phyloP scores from a whole-genome alignment of 64 coral and sea anemone genomes.

The Acropora tenuis region DNA sequence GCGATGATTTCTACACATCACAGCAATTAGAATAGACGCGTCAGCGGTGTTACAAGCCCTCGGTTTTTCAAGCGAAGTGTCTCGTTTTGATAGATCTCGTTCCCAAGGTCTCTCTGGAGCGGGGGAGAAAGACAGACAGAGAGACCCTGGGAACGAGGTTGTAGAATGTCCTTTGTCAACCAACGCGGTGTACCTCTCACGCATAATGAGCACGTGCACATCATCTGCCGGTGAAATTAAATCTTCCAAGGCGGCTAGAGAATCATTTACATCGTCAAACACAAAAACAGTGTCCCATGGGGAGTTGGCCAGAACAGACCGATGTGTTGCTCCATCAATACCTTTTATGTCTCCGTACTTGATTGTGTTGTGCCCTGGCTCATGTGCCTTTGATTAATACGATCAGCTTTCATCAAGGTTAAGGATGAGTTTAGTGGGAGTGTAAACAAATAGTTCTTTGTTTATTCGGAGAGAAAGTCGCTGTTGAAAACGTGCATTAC shows the following conservation, averaged over 20 bases:
- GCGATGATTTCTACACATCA: no score
- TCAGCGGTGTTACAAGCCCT: background rate
- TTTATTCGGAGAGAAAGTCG: no score
- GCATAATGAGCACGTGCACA: background rate
- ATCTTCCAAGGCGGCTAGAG: background rate
- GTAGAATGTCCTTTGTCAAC: background rate
- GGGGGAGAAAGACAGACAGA: no score
- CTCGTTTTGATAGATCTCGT: slow-evolving; percentile 1
- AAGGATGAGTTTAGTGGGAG: no score
- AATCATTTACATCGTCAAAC: background rate
- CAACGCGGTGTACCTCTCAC: no score
- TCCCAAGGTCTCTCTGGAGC: no score
- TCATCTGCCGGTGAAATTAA: background rate
- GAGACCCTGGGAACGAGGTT: no score
- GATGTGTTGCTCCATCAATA: background rate
- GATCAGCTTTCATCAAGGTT: no score
- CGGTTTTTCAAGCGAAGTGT: background rate
- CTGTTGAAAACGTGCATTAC: no score
- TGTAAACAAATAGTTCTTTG: no score
- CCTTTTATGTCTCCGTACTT: background rate
- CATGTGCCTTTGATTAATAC: background rate
- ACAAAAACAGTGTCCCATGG: background rate
- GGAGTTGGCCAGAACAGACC: background rate
- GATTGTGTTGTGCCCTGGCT: background rate
- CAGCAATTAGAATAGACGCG: no score